These are phyloP conservation scores for Pangasius macronema DNA, from an alignment of 2,797 vertebrate genomes.

Conservation along the genomic window DNA sequence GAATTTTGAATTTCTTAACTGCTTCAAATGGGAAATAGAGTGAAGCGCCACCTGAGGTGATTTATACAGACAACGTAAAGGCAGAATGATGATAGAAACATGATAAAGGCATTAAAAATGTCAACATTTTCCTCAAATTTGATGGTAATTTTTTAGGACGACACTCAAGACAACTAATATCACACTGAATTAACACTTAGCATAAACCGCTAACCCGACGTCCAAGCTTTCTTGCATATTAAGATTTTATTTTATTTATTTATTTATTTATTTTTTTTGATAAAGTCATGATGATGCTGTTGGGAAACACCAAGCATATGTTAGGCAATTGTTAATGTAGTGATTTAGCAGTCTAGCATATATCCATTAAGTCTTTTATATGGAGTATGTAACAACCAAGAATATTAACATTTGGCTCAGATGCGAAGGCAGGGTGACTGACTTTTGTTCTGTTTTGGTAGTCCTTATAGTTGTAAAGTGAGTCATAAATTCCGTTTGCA, in stretches of 20 bases:
- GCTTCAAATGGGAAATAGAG: not conserved
- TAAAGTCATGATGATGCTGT: not conserved
- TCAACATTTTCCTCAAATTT: not conserved
- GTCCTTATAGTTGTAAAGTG: no score
- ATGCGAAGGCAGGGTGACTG: not conserved
- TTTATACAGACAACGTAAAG: not conserved
- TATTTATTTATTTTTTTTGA: no score
- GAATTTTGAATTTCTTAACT: not conserved
- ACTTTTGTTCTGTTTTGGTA: no score
- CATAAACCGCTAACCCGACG: not conserved
- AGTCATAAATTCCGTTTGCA: no score
- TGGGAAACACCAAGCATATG: not conserved
- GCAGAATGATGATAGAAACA: not conserved
- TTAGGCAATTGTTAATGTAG: not conserved
- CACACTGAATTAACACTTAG: not conserved
- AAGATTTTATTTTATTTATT: not conserved
- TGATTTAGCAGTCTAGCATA: not conserved
- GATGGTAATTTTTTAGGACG: not conserved
- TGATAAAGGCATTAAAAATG: not conserved
- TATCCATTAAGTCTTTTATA: not conserved
- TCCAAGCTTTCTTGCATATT: not conserved
- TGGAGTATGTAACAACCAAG: not conserved
- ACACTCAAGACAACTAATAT: not conserved
- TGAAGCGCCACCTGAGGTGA: not conserved
- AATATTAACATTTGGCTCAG: not conserved